phyloP scores from a whole-genome alignment of 2,113 vertebrate genomes.

The Nycticryphes semicollaris region DNA sequence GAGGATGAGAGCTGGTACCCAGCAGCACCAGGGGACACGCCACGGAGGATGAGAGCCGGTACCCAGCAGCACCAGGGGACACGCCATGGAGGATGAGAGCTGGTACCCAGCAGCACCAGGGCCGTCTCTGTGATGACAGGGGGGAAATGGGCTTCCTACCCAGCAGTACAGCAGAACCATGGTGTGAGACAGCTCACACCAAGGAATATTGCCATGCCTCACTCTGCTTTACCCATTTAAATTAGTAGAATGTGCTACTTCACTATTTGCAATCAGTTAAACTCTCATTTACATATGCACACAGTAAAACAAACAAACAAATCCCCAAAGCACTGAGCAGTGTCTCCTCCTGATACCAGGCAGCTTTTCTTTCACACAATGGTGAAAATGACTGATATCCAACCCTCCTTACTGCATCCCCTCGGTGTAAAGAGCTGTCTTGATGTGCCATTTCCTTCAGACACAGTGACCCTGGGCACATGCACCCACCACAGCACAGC shows the following conservation, averaged over 20 bases:
- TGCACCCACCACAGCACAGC: background rate
- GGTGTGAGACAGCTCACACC: background rate
- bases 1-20: no score
- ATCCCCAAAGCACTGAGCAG: background rate
- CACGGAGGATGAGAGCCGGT: no score
- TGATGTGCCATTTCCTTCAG: background rate
- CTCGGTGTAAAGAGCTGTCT: background rate
- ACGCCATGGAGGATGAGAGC: fast-evolving
- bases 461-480: background rate
- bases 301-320: background rate
- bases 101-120: background rate
- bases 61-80: no score
- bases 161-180: background rate
- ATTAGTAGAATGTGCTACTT: background rate
- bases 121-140: fast-evolving
- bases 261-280: background rate
- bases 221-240: background rate
- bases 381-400: background rate
- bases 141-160: fast-evolving
- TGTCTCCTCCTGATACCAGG: background rate
- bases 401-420: background rate
- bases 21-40: no score
- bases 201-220: background rate
- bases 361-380: background rate
- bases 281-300: background rate